phyloP scores from a whole-genome alignment of 1,140 invertebrate genomes.

The Vollenhovia emeryi region DNA sequence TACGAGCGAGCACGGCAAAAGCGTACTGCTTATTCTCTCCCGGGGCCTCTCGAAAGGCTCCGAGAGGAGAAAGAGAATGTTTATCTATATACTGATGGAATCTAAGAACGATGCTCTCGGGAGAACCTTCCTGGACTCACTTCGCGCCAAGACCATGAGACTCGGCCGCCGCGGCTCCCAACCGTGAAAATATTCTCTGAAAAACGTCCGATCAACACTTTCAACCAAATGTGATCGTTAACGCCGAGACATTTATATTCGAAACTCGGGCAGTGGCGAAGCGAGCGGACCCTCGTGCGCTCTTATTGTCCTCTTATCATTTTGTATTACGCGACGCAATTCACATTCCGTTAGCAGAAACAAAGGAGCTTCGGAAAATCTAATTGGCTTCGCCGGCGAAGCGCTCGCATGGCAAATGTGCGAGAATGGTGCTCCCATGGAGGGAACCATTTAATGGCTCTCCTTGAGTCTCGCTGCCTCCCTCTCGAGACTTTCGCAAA shows the following conservation, averaged over 20 bases:
- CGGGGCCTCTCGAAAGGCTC: slow-evolving; percentile 62
- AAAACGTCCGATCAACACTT: neutral
- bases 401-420: neutral
- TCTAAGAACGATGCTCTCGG: slow-evolving; percentile 66
- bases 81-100: slow-evolving; percentile 74
- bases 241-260: neutral
- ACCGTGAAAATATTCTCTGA: slow-evolving; percentile 15
- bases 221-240: neutral
- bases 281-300: neutral
- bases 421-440: neutral
- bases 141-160: neutral
- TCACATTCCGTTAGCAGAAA: neutral
- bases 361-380: neutral
- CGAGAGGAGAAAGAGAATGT: slow-evolving; percentile 69
- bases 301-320: neutral
- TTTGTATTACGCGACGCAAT: neutral
- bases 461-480: slow-evolving; percentile 50
- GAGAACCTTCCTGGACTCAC: slow-evolving; percentile 41
- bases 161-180: neutral
- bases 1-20: slow-evolving; percentile 39
- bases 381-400: neutral
- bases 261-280: neutral
- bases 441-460: slow-evolving; percentile 46
- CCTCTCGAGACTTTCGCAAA: slow-evolving; percentile 58
- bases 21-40: slow-evolving; percentile 65